A percentile compares a stretch with the other conserved stretches of the same genome.
Conservation (phyloP, 2,113 vertebrate genomes). For the Aspidoscelis tigris region DNA sequence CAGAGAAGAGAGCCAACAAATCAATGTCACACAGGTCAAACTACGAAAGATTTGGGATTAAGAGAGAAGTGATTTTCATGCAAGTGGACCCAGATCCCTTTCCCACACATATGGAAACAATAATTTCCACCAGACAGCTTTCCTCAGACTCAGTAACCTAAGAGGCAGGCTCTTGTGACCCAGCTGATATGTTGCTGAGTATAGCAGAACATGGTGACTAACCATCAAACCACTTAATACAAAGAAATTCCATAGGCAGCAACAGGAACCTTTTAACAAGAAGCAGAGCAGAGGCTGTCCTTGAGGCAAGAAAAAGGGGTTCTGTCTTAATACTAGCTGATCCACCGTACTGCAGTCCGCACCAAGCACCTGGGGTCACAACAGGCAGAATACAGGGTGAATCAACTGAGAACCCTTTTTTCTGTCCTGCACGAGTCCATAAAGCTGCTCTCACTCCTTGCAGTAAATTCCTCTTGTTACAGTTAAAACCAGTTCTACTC, state of each 20-base stretch:
- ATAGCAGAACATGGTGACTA: constrained; percentile 5
- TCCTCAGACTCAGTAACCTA: constrained; percentile 23
- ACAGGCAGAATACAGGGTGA: too few species aligned
- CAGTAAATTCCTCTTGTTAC: neutral
- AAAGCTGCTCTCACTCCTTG: neutral
- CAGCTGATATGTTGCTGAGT: constrained; percentile 14
- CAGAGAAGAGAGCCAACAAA: neutral
- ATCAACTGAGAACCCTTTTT: neutral
- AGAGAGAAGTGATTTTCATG: neutral
- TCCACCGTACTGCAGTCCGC: neutral
- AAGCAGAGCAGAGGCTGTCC: constrained; percentile 1
- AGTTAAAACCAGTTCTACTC: neutral
- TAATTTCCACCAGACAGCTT: constrained; percentile 24
- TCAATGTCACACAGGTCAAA: neutral
- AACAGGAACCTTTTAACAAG: constrained; percentile 30
- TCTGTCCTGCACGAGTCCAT: neutral
- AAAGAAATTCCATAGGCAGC: constrained; percentile 10
- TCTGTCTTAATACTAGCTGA: neutral
- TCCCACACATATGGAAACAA: constrained; percentile 8
- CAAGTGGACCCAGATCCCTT: neutral
- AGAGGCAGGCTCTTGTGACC: constrained; percentile 26
- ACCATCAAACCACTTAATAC: neutral
- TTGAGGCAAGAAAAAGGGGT: neutral
- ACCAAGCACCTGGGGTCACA: neutral
- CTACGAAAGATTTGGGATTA: constrained; percentile 9